A percentile compares a stretch with the other conserved stretches of the same genome.
Evolutionary conservation across 1,140 invertebrate species (phyloP).

Genomic region (Psix sp.): DNA sequence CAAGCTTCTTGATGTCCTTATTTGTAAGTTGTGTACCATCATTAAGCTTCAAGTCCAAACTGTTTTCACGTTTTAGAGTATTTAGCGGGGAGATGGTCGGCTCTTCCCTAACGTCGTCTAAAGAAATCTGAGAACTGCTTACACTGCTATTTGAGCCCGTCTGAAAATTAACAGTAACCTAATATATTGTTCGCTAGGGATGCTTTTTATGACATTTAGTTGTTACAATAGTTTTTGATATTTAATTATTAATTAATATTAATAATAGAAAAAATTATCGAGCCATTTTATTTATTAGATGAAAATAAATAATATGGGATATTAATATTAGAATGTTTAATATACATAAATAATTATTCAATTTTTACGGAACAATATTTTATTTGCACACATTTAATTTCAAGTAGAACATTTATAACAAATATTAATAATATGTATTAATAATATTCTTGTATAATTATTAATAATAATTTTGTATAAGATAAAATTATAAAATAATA

Average conservation of each 20-base stretch:
- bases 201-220: too few species aligned
- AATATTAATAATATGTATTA: neutral
- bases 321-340: too few species aligned
- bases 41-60: constrained; percentile 68
- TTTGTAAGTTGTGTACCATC: constrained; percentile 70
- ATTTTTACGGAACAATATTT: too few species aligned
- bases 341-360: too few species aligned
- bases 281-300: too few species aligned
- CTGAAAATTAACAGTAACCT: constrained; percentile 52
- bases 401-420: too few species aligned
- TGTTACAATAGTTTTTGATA: too few species aligned
- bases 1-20: constrained; percentile 75
- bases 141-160: constrained; percentile 80
- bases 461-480: constrained; percentile 9
- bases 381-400: too few species aligned
- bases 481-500: constrained; percentile 22
- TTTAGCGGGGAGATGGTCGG: constrained; percentile 58
- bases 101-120: constrained; percentile 71
- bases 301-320: too few species aligned
- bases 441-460: neutral
- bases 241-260: too few species aligned
- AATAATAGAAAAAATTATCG: too few species aligned
- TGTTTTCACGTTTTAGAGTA: constrained; percentile 66
- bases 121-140: constrained; percentile 75
- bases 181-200: too few species aligned